Evolutionary conservation across 2,113 vertebrate species (phyloP).

Genomic region (Pelecanus crispus): DNA sequence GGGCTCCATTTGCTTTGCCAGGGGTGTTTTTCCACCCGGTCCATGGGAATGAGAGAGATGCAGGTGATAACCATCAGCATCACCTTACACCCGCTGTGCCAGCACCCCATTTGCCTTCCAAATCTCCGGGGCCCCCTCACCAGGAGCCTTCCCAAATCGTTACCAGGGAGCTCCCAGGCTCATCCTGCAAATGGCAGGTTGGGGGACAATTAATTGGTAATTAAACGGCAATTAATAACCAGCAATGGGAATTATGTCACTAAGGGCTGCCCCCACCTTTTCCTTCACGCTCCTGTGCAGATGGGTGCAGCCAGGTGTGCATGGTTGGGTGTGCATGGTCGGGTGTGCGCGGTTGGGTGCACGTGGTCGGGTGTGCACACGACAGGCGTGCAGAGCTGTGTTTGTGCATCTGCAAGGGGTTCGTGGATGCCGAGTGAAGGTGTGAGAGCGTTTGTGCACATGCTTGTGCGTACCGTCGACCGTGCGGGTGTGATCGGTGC

Average conservation of each 20-base stretch:
- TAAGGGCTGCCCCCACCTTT: not conserved
- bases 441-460: not conserved
- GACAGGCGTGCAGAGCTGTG: not conserved
- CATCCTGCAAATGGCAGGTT: not conserved
- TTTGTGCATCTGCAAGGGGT: not conserved
- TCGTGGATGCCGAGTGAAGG: not conserved
- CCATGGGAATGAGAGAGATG: not conserved
- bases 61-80: not conserved
- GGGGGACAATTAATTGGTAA: not conserved
- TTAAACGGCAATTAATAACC: not conserved
- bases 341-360: rapidly evolving
- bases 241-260: rapidly evolving
- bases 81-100: not conserved
- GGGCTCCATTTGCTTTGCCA: not conserved
- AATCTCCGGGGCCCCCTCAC: not conserved
- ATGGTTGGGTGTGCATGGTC: rapidly evolving
- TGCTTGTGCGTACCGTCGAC: rapidly evolving
- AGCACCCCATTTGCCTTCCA: slow-evolving; percentile 21
- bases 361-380: not conserved
- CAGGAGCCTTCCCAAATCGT: not conserved
- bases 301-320: not conserved
- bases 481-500: not conserved
- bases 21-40: not conserved
- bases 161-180: not conserved
- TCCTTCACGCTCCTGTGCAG: not conserved